These are phyloP conservation scores for Parazoanthus swiftii DNA, from an alignment of 92 coral and sea anemone species.

Conservation along the genomic window DNA sequence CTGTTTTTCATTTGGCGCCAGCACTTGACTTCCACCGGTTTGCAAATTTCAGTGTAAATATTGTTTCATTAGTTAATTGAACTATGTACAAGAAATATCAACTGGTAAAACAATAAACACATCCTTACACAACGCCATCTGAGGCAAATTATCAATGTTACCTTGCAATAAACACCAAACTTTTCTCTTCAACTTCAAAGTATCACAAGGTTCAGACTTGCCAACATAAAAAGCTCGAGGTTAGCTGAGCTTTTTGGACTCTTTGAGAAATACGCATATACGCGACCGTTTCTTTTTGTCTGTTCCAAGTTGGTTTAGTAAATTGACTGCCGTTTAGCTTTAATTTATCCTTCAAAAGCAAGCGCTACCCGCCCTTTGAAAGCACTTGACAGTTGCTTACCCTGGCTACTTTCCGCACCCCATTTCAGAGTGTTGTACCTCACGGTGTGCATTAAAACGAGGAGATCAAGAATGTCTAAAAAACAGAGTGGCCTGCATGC, in stretches of 20 bases:
- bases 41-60: background rate
- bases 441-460: background rate
- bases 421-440: constrained; percentile 5
- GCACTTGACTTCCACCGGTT: constrained; percentile 8
- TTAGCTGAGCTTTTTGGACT: too few species aligned
- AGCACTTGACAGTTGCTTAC: constrained; percentile 26
- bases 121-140: background rate
- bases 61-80: background rate
- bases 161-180: constrained; percentile 1
- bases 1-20: background rate
- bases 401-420: background rate
- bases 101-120: constrained; percentile 6
- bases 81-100: background rate
- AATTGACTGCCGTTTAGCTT: too few species aligned
- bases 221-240: background rate
- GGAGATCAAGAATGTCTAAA: too few species aligned
- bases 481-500: too few species aligned
- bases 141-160: constrained; percentile 4
- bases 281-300: too few species aligned
- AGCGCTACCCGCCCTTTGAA: constrained; percentile 5
- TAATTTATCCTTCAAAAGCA: background rate
- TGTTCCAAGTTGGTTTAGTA: too few species aligned
- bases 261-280: background rate
- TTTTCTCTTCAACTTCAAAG: background rate
- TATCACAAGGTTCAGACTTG: background rate